Evolutionary conservation across 2,888 invertebrate species (phyloP).

Genomic region (Leucophenga maculata): DNA sequence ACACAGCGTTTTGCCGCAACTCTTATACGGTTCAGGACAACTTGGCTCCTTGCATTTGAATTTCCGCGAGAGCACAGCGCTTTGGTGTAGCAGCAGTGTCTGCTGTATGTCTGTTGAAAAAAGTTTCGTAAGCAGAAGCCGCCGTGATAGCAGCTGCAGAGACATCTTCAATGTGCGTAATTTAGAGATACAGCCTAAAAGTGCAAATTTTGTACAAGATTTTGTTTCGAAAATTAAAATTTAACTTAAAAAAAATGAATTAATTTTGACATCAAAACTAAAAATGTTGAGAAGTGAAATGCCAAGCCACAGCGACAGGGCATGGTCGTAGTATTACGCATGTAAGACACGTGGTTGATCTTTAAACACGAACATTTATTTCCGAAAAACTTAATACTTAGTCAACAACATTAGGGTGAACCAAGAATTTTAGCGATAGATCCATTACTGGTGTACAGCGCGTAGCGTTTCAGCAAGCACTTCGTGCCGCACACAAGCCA

Average conservation of each 20-base stretch:
- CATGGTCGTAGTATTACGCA: background rate
- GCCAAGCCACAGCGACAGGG: background rate
- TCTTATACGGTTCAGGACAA: too few relatives aligned
- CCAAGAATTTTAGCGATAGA: background rate
- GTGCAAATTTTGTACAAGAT: background rate
- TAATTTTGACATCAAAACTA: background rate
- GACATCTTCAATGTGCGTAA: background rate
- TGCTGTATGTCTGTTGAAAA: background rate
- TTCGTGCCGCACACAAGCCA: background rate
- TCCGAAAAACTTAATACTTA: background rate
- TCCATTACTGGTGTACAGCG: background rate
- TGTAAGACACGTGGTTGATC: background rate
- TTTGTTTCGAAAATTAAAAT: background rate
- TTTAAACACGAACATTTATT: slow-evolving; percentile 8
- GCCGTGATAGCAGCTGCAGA: background rate
- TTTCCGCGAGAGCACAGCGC: background rate
- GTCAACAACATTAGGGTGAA: too few relatives aligned
- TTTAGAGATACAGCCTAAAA: background rate
- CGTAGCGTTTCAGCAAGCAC: background rate
- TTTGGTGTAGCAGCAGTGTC: background rate
- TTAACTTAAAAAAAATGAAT: background rate
- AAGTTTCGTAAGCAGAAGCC: background rate
- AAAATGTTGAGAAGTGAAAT: background rate
- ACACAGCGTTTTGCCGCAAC: background rate
- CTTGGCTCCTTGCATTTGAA: background rate